Percentiles rank a stretch among this genome's conserved stretches.
phyloP scores from a whole-genome alignment of 2,888 invertebrate species.

The Eupithecia subumbrata region DNA sequence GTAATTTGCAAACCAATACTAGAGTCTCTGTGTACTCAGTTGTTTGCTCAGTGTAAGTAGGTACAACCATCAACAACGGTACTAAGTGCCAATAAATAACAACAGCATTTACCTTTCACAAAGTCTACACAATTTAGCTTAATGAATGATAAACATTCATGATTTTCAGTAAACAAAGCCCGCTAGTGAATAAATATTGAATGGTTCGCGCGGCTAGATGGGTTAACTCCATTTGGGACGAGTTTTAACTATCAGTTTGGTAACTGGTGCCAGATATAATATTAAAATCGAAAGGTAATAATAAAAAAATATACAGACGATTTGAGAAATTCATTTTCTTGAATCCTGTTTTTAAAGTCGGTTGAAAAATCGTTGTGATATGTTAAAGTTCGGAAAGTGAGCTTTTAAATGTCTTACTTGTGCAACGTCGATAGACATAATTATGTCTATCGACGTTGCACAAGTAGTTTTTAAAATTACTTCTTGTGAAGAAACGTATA shows the following conservation, averaged over 20 bases:
- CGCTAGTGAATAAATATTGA: slow-evolving; percentile 9
- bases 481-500: no score
- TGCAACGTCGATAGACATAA: not conserved
- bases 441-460: no score
- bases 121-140: slow-evolving; percentile 7
- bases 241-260: not conserved
- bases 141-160: slow-evolving; percentile 17
- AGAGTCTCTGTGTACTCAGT: not conserved
- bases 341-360: no score
- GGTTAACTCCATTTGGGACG: slow-evolving; percentile 5
- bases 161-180: slow-evolving; percentile 12
- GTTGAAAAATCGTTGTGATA: not conserved
- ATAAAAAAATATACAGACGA: not conserved
- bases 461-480: no score
- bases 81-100: slow-evolving; percentile 10
- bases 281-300: not conserved
- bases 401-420: no score
- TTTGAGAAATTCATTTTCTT: no score
- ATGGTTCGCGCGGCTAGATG: slow-evolving; percentile 6
- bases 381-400: not conserved
- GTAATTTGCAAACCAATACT: not conserved
- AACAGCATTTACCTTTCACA: slow-evolving; percentile 8
- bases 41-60: not conserved
- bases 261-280: not conserved
- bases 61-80: slow-evolving; percentile 5